phyloP scores from a whole-genome alignment of 2,888 invertebrate species.

The Calephelis perditalis region DNA sequence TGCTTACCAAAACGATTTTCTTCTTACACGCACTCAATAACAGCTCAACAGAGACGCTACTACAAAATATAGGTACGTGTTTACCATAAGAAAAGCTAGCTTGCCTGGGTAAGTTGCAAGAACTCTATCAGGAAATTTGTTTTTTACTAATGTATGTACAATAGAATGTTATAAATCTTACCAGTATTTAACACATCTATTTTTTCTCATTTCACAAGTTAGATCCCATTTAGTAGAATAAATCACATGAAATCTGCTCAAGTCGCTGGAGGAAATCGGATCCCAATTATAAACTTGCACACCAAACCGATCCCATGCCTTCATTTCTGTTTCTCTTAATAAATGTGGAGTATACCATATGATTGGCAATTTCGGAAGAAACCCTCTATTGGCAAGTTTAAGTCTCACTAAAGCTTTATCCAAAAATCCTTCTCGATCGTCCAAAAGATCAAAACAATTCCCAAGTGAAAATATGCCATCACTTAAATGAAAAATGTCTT shows the following conservation, averaged over 20 bases:
- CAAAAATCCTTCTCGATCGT: slow-evolving; percentile 86
- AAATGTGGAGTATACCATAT: slow-evolving; percentile 85
- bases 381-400: slow-evolving; percentile 76
- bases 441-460: slow-evolving; percentile 82
- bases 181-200: slow-evolving; percentile 51
- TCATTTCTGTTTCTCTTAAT: slow-evolving; percentile 59
- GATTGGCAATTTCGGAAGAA: slow-evolving; percentile 75
- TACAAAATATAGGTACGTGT: no score
- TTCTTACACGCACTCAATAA: no score
- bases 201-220: slow-evolving; percentile 76
- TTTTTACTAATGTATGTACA: no score
- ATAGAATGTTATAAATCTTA: slow-evolving; percentile 22
- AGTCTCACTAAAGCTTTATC: slow-evolving; percentile 79
- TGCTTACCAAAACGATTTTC: no score
- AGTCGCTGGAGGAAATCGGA: slow-evolving; percentile 81
- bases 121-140: no score
- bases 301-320: slow-evolving; percentile 70
- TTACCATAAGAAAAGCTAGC: no score
- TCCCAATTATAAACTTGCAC: slow-evolving; percentile 87
- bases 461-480: slow-evolving; percentile 83
- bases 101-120: no score
- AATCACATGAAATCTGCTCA: slow-evolving; percentile 85
- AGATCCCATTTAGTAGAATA: slow-evolving; percentile 89
- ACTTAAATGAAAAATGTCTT: slow-evolving; percentile 89
- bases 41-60: no score